phyloP scores from a whole-genome alignment of 2,113 vertebrate genomes.

The Nothobranchius kuhntae region DNA sequence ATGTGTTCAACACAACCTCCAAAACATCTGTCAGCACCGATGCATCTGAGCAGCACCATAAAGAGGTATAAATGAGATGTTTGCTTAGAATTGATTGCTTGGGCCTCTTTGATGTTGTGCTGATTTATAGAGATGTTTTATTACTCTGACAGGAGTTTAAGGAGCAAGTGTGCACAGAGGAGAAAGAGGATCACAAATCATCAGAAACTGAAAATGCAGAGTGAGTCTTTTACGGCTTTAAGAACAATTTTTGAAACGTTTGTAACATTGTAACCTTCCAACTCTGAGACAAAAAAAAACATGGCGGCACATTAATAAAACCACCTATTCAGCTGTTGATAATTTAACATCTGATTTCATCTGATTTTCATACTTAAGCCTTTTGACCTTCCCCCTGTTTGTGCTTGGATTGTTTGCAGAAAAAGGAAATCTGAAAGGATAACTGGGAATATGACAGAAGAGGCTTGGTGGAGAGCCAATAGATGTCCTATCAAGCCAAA shows the following conservation, averaged over 20 bases:
- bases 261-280: background rate
- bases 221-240: slow-evolving; percentile 74
- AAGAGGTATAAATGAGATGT: slow-evolving; percentile 33
- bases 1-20: slow-evolving; percentile 78
- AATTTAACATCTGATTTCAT: too few species aligned
- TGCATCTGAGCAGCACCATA: slow-evolving; percentile 44
- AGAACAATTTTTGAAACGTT: background rate
- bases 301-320: too few species aligned
- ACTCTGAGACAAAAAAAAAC: background rate
- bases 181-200: slow-evolving; percentile 79
- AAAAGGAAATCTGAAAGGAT: slow-evolving; percentile 78
- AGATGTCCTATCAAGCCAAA: slow-evolving; percentile 79
- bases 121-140: slow-evolving; percentile 11
- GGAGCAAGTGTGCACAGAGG: slow-evolving; percentile 74
- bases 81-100: background rate
- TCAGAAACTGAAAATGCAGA: slow-evolving; percentile 81
- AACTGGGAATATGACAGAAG: slow-evolving; percentile 75
- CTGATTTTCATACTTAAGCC: background rate
- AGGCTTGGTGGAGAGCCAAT: slow-evolving; percentile 76
- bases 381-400: slow-evolving; percentile 17
- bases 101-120: background rate
- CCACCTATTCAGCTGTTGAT: too few species aligned
- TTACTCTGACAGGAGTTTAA: slow-evolving; percentile 49
- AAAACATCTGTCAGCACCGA: slow-evolving; percentile 5
- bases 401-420: slow-evolving; percentile 47